These are phyloP conservation scores for Drepana arcuata DNA, from an alignment of 1,140 invertebrate species.

Conservation along the genomic window DNA sequence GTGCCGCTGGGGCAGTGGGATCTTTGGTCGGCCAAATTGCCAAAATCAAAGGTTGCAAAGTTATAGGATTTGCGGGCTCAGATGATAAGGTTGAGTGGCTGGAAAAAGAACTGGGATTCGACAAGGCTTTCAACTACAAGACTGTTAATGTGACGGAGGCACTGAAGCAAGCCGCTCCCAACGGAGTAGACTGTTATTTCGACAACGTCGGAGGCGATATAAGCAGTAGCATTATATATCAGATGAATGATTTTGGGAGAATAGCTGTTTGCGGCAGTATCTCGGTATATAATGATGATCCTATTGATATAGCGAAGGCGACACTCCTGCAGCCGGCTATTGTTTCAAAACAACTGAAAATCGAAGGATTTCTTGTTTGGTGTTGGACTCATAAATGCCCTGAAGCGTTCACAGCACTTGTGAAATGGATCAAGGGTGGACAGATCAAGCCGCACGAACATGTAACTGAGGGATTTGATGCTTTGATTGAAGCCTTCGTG, in stretches of 20 bases:
- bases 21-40: conserved; percentile 82
- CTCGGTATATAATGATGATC: conserved; percentile 59
- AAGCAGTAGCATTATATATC: conserved; percentile 71
- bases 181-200: conserved; percentile 78
- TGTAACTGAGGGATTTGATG: conserved; percentile 73
- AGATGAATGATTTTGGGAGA: conserved; percentile 75
- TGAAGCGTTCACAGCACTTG: conserved; percentile 52
- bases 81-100: conserved; percentile 82
- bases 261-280: conserved; percentile 76
- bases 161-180: conserved; percentile 74
- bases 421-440: conserved; percentile 65
- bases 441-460: conserved; percentile 71
- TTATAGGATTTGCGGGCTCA: conserved; percentile 82
- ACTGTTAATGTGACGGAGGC: conserved; percentile 67
- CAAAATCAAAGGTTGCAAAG: conserved; percentile 78
- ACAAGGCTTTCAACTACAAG: conserved; percentile 83
- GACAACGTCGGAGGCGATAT: conserved; percentile 78
- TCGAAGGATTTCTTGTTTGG: conserved; percentile 64
- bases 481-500: conserved; percentile 72
- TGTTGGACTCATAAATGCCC: conserved; percentile 27
- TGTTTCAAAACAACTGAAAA: conserved; percentile 57
- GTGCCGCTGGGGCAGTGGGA: conserved; percentile 80
- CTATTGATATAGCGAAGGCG: conserved; percentile 29
- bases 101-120: conserved; percentile 78
- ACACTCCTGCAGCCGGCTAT: conserved; percentile 68